Base-by-base conservation (phyloP, 1,140 invertebrate genomes). In the Cotesia typhae region DNA sequence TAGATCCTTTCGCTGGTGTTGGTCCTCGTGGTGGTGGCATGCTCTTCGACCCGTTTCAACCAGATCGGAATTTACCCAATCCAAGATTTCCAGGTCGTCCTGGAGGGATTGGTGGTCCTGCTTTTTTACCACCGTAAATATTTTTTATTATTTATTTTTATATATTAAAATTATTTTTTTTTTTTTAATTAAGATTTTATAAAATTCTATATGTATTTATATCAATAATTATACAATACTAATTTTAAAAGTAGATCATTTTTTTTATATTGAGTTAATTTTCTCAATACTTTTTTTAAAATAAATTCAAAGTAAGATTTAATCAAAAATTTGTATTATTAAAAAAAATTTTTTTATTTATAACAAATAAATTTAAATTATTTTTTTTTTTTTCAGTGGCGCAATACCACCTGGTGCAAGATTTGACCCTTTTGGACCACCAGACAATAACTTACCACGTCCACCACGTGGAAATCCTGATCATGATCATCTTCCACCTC, bases 341-440 rank as follows among this genome's bases (percentile, higher is more conserved):
- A 28, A 28, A 28, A 28, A 28, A 28, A 28, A 28, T 28, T 28
- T 28, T 3, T 28, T 28, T 28, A 1, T 2, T 28, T 2, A 28
- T 28, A 28, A 28, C 57, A 67, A 66, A 41, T 55, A 67, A 67
- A 65, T 68, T 17, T 37, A n/a, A 38, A 10, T 47, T 6, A 55
- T 72, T 76, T 72, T 73, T 71, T 76, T 72, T 73, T 71, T 85
- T 84, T 69, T 17, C 80, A 92, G 90, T 71, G 92, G 92, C 35
- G 87, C 92, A 36, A 87, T 94, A 14, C 93, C 93, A 36, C 92
- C 93, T 1, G 91, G 92, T 41, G 93, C 94, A 7, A 89, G 94
- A 77, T 96, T 94, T 83, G 94, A 95, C 87, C 94, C 94, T 0
- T 93, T 95, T 82, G 91, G 91, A 3, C 94, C 94, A 7, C 90